Evolutionary conservation across 37 sponge, comb jelly and placozoan species (phyloP).

Genomic region (Chondrilla cf. caribensis): DNA sequence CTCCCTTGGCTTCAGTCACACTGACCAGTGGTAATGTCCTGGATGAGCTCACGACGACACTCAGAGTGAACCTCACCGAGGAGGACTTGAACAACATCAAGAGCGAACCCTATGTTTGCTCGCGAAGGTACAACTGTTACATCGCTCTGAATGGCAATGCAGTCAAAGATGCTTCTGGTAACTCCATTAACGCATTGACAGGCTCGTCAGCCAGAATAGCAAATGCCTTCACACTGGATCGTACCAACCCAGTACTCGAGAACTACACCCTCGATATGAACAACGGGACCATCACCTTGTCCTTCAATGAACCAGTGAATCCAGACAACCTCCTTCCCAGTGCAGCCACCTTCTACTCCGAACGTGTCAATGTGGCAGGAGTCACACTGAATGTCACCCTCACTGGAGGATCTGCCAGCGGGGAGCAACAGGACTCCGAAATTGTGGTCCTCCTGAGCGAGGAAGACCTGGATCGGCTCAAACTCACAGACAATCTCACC

Average conservation of each 20-base stretch:
- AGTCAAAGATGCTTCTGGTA: constrained; percentile 44
- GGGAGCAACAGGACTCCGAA: constrained; percentile 2
- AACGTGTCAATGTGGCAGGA: neutral
- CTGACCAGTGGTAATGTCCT: constrained; percentile 44
- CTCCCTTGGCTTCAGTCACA: constrained; percentile 30
- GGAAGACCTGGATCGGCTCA: constrained; percentile 55
- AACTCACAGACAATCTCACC: constrained; percentile 64
- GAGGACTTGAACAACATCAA: constrained; percentile 54
- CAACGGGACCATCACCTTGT: constrained; percentile 49
- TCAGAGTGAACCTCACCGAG: constrained; percentile 45
- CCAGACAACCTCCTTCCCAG: constrained; percentile 24
- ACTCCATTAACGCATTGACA: constrained; percentile 20
- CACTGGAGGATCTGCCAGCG: constrained; percentile 51
- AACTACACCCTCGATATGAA: constrained; percentile 71
- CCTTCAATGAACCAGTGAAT: constrained; percentile 81
- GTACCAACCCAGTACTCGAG: constrained; percentile 50
- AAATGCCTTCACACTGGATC: constrained; percentile 51
- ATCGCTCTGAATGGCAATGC: constrained; percentile 27
- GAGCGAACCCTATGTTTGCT: constrained; percentile 54
- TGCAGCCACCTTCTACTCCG: constrained; percentile 61
- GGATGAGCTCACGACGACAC: constrained; percentile 12
- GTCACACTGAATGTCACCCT: constrained; percentile 30
- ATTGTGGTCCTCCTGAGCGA: constrained; percentile 44
- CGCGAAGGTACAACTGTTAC: constrained; percentile 75
- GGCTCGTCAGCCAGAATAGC: constrained; percentile 29